A percentile compares a stretch with the other conserved stretches of the same genome.
These are phyloP conservation scores for Elymnias hypermnestra DNA, from an alignment of 1,140 invertebrate species.

Conservation along the genomic window DNA sequence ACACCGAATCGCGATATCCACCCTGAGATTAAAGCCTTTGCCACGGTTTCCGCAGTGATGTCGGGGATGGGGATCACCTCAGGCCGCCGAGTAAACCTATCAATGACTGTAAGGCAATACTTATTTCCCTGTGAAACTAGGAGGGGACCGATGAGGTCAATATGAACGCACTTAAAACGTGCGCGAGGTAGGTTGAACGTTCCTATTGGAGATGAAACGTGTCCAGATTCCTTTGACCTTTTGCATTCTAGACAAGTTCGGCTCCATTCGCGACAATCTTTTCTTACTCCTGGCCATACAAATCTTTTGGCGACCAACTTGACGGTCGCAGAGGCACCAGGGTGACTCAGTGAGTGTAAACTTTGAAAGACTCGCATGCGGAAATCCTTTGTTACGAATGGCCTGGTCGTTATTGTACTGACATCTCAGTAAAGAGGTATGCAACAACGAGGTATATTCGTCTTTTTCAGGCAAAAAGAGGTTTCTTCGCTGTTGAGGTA, in stretches of 20 bases:
- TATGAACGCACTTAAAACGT: constrained; percentile 6
- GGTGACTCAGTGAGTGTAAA: constrained; percentile 10
- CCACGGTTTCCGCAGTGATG: constrained; percentile 16
- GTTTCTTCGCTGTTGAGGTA: too few relatives aligned
- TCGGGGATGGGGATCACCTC: constrained; percentile 9
- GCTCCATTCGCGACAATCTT: constrained; percentile 5
- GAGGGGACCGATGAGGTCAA: constrained; percentile 17
- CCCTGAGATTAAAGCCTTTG: constrained; percentile 7
- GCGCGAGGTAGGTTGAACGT: constrained; percentile 2
- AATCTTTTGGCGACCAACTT: constrained; percentile 8
- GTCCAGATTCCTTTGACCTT: constrained; percentile 6
- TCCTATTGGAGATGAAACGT: constrained; percentile 7
- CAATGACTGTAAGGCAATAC: constrained; percentile 17
- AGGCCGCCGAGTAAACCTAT: constrained; percentile 14
- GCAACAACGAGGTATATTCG: too few relatives aligned
- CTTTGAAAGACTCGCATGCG: constrained; percentile 7
- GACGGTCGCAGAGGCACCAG: constrained; percentile 3
- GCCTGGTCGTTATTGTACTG: too few relatives aligned
- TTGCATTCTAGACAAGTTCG: constrained; percentile 14
- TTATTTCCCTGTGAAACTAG: constrained; percentile 5
- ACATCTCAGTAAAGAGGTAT: too few relatives aligned
- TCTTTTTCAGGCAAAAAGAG: too few relatives aligned
- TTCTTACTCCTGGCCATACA: constrained; percentile 13
- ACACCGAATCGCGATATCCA: too few relatives aligned
- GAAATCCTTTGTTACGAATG: neutral